phyloP scores from a whole-genome alignment of 2,113 vertebrate species.

The Hepsetus odoe region DNA sequence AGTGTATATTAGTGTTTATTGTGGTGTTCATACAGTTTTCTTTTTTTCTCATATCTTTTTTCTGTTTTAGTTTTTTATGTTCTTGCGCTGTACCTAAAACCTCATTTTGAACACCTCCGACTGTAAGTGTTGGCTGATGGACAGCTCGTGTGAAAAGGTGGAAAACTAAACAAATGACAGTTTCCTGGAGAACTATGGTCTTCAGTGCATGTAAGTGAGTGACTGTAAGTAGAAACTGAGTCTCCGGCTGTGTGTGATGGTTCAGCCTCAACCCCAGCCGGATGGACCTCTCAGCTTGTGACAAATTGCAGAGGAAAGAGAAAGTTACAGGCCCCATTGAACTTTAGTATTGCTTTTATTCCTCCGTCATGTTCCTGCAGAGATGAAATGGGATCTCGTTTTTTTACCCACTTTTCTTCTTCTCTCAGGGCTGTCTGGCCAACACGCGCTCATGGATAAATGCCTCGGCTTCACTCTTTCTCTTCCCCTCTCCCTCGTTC shows the following conservation, averaged over 20 bases:
- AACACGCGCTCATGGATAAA: slow-evolving; percentile 44
- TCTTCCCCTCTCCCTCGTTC: slow-evolving; percentile 10
- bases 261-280: slow-evolving; percentile 9
- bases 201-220: neutral
- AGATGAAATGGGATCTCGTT: slow-evolving; percentile 52
- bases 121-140: too few species aligned
- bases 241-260: slow-evolving; percentile 10
- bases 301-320: slow-evolving; percentile 55
- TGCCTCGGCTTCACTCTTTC: slow-evolving; percentile 40
- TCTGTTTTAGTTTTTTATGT: too few species aligned
- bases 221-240: neutral
- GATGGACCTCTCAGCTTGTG: slow-evolving; percentile 53
- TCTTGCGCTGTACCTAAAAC: too few species aligned
- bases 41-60: too few species aligned
- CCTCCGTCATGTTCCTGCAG: slow-evolving; percentile 54
- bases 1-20: too few species aligned
- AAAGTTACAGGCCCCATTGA: slow-evolving; percentile 55
- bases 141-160: too few species aligned
- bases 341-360: slow-evolving; percentile 61
- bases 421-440: slow-evolving; percentile 41
- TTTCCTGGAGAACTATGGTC: neutral
- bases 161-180: too few species aligned
- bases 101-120: too few species aligned
- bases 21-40: too few species aligned
- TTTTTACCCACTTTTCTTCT: slow-evolving; percentile 27